Conservation (phyloP, 2,113 vertebrate genomes). For the Piaya cayana region DNA sequence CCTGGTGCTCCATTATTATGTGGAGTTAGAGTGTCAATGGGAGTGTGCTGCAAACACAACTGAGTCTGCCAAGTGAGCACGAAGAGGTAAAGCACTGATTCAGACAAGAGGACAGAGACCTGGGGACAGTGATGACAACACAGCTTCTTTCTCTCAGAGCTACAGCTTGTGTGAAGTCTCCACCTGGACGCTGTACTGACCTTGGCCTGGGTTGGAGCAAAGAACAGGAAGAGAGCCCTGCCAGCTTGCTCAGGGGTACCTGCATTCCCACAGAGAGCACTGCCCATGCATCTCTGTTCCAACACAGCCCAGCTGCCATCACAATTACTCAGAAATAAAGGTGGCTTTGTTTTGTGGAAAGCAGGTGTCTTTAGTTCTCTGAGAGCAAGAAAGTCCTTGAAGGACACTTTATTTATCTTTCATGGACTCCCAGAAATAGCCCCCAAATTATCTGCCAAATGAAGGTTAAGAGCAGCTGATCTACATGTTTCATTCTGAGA, state of each 20-base stretch:
- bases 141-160: neutral
- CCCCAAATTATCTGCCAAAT: neutral
- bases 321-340: neutral
- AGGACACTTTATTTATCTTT: slow-evolving; percentile 4
- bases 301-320: neutral
- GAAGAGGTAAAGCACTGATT: neutral
- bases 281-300: neutral
- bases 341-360: neutral
- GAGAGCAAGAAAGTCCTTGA: neutral
- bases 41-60: neutral
- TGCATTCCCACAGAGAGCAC: neutral
- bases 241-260: slow-evolving; percentile 6
- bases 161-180: neutral
- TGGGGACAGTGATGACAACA: neutral
- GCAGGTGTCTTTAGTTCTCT: slow-evolving; percentile 20
- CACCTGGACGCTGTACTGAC: neutral
- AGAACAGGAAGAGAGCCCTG: neutral
- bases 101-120: neutral
- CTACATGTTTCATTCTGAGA: neutral
- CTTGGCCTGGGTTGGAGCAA: neutral
- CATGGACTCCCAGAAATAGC: neutral
- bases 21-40: neutral
- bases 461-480: neutral
- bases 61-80: neutral
- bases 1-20: rapidly evolving